Evolutionary conservation across 1,140 invertebrate species (phyloP), one percentile per base, ranked within the genome.

Genomic region (Diprion similis): DNA sequence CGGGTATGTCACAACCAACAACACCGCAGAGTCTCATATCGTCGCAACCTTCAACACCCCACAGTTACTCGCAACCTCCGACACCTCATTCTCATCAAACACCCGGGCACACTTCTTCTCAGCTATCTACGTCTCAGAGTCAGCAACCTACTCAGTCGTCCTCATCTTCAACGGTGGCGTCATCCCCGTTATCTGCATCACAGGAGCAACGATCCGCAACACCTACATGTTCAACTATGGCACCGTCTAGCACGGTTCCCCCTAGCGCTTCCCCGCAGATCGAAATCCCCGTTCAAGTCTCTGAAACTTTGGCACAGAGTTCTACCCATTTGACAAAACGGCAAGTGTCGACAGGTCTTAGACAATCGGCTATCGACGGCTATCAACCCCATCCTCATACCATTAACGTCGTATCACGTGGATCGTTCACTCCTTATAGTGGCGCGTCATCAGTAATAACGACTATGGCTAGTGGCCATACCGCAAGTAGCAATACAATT

Each of bases 401-500:
- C 0, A 78, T 84, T 0, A 85, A 82, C 67, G 81, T 47, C 76
- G 84, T 66, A 81, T 86, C 59, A 75, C 87, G 72, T 78, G 87
- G 85, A 78, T 86, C 70, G 8, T 82, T 83, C 46, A 79, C 79
- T 46, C 77, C 76, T 8, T 85, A 81, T 15, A 80, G 82, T 51
- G 77, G 81, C 67, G 81, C 24, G 75, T 91, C 80, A 81, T 93
- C 68, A 18, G 76, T 87, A 9, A 87, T 88, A 68, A 94, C 93
- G 0, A 94, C 93, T 4, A 94, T 94, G 93, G 93, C 93, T 0
- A 94, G 93, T 82, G 92, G 93, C 37, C 92, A 92, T 77, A 93
- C 92, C 2, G 87, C 92, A 10, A 92, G 93, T 68, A 91, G 92
- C 76, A 94, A 94, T 77, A 94, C 93, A 0, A 93, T 94, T 47